Evolutionary conservation across 2,888 invertebrate genomes (phyloP).

Genomic region (Operophtera brumata): DNA sequence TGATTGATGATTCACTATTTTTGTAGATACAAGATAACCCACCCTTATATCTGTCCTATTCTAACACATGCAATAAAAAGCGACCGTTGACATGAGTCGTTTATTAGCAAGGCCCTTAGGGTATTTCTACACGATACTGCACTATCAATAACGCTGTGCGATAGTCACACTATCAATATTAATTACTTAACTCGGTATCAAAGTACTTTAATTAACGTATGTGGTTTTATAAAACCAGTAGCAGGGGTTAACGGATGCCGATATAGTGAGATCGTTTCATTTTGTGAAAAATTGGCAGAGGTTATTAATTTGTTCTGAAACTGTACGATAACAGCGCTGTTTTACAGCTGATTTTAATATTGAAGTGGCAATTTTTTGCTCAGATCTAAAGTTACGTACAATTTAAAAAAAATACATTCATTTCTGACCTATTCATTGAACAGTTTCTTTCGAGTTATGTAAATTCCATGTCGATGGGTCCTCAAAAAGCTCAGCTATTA

Average conservation of each 20-base stretch:
- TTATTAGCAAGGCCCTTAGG: constrained; percentile 2
- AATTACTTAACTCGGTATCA: constrained; percentile 12
- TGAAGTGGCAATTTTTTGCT: too few species aligned
- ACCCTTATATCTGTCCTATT: neutral
- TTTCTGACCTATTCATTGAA: too few species aligned
- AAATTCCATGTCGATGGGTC: too few species aligned
- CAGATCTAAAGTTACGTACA: too few species aligned
- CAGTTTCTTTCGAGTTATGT: too few species aligned
- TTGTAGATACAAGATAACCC: constrained; percentile 11
- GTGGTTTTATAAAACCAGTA: constrained; percentile 13
- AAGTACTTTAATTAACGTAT: constrained; percentile 24
- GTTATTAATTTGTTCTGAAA: neutral
- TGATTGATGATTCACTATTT: constrained; percentile 15
- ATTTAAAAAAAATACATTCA: too few species aligned
- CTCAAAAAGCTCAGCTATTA: too few species aligned
- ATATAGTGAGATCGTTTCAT: neutral
- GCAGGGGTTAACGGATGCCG: neutral
- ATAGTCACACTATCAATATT: constrained; percentile 13
- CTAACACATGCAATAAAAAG: neutral
- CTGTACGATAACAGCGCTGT: too few species aligned
- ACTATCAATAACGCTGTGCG: constrained; percentile 7
- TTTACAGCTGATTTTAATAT: too few species aligned
- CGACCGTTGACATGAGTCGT: neutral
- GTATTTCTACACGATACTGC: neutral
- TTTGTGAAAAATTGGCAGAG: neutral